Base-by-base conservation (phyloP, 2,113 vertebrate genomes). In the Montifringilla adamsi region DNA sequence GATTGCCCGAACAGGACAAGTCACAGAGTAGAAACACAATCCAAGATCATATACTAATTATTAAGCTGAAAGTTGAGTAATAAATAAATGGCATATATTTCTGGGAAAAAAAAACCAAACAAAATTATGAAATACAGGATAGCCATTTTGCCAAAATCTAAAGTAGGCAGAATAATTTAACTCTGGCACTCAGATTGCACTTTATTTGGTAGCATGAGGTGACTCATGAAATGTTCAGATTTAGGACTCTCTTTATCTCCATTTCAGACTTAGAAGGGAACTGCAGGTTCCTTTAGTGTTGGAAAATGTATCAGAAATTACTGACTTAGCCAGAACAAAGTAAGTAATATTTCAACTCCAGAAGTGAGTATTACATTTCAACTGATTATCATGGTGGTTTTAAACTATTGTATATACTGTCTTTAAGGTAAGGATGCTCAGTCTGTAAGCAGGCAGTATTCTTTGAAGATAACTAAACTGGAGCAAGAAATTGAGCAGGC, bases 401-500 rank as follows among this genome's bases (percentile, higher is more conserved):
- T 43, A 81, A 96, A 70, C 23, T 81, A 30, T 67, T 90, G 24
- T 17, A 63, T 93, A 47, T 85, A 39, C 3, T 93, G 17, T 94
- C 35, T 96, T 98, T 88, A 96, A 98, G 98, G 98, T 89, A 97
- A 97, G 15, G 97, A 98, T 95, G 97, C 97, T 94, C 97, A 97
- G 86, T 96, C 96, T 72, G 91, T 98, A 96, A 98, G 98, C 90
- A 97, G 94, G 73, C 97, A 98, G 26, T 98, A 98, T 93, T 98
- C 97, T 92, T 73, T 97, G 95, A 98, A 98, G 96, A 98, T 98
- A 90, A 90, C 93, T 80, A 95, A 98, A 76, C 83, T 98, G 82
- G 98, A 98, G 18, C 96, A 97, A 44, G 98, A 98, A 89, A 96
- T 96, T 69, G 97, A 98, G 60, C 97, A 96, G 66, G 98, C 97